Conservation (phyloP, 2,797 vertebrate species). For the Bradypus variegatus region DNA sequence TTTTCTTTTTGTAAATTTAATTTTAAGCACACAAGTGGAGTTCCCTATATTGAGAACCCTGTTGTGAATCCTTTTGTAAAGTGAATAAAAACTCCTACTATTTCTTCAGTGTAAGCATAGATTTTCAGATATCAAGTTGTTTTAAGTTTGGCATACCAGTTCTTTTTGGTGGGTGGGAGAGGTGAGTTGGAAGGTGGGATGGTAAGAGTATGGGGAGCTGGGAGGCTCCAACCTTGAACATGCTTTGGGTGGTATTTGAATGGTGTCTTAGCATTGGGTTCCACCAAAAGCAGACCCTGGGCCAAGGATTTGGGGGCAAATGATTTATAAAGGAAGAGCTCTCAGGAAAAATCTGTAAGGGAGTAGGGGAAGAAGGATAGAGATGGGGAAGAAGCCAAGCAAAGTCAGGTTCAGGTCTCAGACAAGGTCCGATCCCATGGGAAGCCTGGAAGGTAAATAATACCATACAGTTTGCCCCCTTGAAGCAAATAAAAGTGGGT, state of each 20-base stretch:
- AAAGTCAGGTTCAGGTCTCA: neutral
- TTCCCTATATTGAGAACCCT: slow-evolving; percentile 25
- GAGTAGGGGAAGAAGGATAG: neutral
- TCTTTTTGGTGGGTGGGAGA: neutral
- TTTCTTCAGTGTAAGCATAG: neutral
- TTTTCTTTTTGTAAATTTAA: slow-evolving; percentile 43
- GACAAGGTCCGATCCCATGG: neutral
- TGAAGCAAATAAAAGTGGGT: neutral
- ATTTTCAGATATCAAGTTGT: neutral
- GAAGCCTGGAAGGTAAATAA: neutral
- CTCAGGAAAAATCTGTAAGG: neutral
- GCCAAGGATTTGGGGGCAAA: neutral
- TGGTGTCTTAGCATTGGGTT: neutral
- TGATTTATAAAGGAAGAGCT: neutral
- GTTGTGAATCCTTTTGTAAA: slow-evolving; percentile 26
- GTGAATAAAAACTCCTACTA: neutral
- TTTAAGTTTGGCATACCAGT: neutral
- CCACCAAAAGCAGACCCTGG: neutral
- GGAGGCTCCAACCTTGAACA: neutral
- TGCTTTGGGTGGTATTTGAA: neutral
- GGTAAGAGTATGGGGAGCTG: neutral
- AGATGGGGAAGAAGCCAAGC: neutral
- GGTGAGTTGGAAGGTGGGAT: neutral
- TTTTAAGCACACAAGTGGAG: slow-evolving; percentile 33
- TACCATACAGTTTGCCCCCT: neutral